Evolutionary conservation across 2,888 invertebrate genomes (phyloP), one percentile per base, ranked within the genome.

Genomic region (Lomographa bimaculata): DNA sequence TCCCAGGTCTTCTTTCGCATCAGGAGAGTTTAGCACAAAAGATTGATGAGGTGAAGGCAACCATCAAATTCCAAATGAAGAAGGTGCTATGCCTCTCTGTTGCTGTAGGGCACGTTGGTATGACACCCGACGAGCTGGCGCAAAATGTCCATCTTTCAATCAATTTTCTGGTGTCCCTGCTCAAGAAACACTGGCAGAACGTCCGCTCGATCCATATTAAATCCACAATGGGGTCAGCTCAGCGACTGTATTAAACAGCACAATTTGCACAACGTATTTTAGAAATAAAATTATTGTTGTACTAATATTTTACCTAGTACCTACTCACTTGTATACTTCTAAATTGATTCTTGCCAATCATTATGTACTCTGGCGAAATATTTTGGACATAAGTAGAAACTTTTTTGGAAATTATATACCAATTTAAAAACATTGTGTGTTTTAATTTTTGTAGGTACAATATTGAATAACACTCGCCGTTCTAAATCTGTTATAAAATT

Each of bases 141-240:
- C 96, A 98, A 80, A 99, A 99, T 78, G 95, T 98, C 57, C 97
- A 98, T 82, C 91, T 99, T 69, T 94, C 98, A 17, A 96, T 99
- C 90, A 99, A 99, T 91, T 99, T 99, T 92, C 92, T 99, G 75
- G 99, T 99, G 33, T 99, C 99, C 0, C 91, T 99, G 74, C 90
- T 99, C 82, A 99, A 99, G 92, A 99, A 99, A 89, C 99, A 99
- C 89, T 99, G 99, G 99, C 99, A 99, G 89, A 99, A 99, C 71
- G 98, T 99, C 12, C 93, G 98, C 40, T 98, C 99, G 6, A 92
- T 99, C 47, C 98, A 99, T 90, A 96, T 99, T 79, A 99, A 99
- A 91, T 98, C 98, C 30, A 96, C 98, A 5, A 99, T 99, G 99
- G 99, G 99, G 67, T 96, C 97, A 58, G 95, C 98, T 67, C 97